Conservation (phyloP, 2,113 vertebrate species). For the Tupaia tana region DNA sequence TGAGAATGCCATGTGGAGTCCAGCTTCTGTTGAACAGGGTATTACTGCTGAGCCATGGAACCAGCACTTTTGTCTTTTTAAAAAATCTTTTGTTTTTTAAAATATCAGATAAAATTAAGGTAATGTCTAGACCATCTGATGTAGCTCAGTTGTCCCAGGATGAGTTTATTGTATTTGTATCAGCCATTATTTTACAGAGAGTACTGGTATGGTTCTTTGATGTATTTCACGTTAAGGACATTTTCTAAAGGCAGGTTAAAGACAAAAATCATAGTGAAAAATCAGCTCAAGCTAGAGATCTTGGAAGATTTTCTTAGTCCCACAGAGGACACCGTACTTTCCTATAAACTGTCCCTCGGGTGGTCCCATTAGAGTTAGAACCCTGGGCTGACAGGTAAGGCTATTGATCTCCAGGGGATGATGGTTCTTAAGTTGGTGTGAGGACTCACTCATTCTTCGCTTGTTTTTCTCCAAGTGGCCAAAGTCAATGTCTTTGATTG, state of each 20-base stretch:
- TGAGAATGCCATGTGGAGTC: no score
- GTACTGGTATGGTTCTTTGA: background rate
- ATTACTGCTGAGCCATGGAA: no score
- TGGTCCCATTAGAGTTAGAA: background rate
- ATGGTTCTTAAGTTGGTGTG: background rate
- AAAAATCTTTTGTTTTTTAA: background rate
- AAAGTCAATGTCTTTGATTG: background rate
- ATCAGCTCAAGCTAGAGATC: background rate
- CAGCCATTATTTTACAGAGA: background rate
- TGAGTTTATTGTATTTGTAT: background rate
- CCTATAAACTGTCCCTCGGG: background rate
- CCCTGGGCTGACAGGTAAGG: background rate
- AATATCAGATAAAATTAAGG: background rate
- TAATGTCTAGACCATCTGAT: background rate
- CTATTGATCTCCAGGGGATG: background rate
- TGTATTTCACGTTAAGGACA: background rate
- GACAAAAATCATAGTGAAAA: constrained; percentile 17
- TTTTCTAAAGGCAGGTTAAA: constrained; percentile 38
- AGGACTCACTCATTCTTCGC: background rate
- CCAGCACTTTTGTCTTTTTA: background rate
- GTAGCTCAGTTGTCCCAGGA: background rate
- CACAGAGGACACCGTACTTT: background rate
- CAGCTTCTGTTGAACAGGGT: no score
- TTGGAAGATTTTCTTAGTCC: background rate
- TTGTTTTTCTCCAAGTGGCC: background rate